Evolutionary conservation across 2,888 invertebrate species (phyloP), one percentile per base, ranked within the genome.

Genomic region (Lasiommata megera): DNA sequence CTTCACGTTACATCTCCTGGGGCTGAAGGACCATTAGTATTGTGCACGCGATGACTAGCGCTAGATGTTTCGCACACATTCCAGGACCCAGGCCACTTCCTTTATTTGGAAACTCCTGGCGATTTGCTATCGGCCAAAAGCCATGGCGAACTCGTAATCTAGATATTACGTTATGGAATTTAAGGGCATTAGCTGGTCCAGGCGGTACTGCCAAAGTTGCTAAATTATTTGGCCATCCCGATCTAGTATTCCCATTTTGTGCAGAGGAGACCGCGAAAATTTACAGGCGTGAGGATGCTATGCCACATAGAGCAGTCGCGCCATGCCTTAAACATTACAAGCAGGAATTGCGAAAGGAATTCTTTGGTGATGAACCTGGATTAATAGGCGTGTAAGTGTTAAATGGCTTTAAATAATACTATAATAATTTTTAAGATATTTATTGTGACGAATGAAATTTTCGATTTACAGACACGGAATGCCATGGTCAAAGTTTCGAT

Each of bases 401-500:
- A 37, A 37, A 14, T 23, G 7, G 28, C 14, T 31, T 29, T 1
- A 31, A 7, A 12, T 12, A 14, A 9, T 9, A 47, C 29, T n/a
- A 3, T 12, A 51, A 37, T 18, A 9, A 28, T 29, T 5, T 38
- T 28, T 8, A n/a, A 1, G 11, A 23, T 14, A 8, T 16, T n/a
- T 41, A 7, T 40, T n/a, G 8, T 8, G 7, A 3, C 6, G 12
- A 52, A 31, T 17, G 0, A 16, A 17, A 1, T 8, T 1, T 28
- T 28, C 14, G 38, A 2, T 14, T 41, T 23, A 58, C 82, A 97
- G 97, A 63, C 97, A 97, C 79, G 97, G 97, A 0, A 93, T 95
- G 72, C 94, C 95, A 71, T 98, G 97, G 97, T 95, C 97, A 74
- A 92, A 92, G 66, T 95, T 97, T 76, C 92, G 97, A 64, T 94